A percentile compares a stretch with the other conserved stretches of the same genome.
Evolutionary conservation across 2,797 vertebrate genomes (phyloP).

Genomic region (Avahi laniger): DNA sequence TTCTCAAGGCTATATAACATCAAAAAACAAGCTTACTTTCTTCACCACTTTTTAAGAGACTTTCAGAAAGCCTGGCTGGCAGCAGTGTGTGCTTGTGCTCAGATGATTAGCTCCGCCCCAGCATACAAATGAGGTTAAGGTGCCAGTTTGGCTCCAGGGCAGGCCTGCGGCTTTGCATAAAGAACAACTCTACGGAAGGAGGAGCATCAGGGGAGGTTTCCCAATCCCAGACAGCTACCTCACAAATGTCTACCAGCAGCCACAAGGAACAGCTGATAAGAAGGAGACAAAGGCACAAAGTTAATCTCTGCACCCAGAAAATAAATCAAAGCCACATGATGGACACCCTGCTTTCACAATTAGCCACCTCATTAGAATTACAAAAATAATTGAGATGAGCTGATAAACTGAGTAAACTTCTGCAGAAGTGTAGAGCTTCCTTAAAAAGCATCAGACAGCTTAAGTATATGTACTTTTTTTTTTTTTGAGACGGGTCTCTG

Average conservation of each 20-base stretch:
- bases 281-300: background rate
- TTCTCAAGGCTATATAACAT: background rate
- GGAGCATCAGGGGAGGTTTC: background rate
- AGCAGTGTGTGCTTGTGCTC: background rate
- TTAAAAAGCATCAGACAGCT: background rate
- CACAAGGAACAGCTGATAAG: background rate
- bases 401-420: background rate
- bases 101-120: background rate
- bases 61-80: background rate
- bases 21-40: slow-evolving; percentile 18
- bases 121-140: background rate
- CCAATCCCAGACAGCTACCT: background rate
- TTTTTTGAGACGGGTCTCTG: background rate
- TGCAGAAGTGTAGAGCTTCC: background rate
- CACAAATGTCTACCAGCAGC: background rate
- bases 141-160: background rate
- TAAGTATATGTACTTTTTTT: background rate
- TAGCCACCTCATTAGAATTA: background rate
- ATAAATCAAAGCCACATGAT: background rate
- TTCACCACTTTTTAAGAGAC: background rate
- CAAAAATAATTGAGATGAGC: background rate
- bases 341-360: background rate
- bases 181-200: background rate
- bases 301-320: background rate
- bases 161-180: background rate